phyloP scores from a whole-genome alignment of 2,113 vertebrate genomes.

The Chlamydotis undulata region DNA sequence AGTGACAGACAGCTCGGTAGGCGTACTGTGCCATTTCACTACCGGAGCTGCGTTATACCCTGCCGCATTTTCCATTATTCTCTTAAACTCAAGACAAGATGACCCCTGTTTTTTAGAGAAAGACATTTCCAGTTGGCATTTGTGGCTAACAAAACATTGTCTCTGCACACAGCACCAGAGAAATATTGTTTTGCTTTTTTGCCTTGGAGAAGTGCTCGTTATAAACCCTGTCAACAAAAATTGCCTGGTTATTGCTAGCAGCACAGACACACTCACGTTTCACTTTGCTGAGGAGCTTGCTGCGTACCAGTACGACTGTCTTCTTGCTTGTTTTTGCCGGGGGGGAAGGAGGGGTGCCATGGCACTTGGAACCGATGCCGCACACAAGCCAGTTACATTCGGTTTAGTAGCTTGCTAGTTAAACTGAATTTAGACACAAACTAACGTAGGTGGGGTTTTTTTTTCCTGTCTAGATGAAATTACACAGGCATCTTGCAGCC shows the following conservation, averaged over 20 bases:
- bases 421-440: not conserved
- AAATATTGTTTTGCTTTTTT: not conserved
- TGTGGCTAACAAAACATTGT: not conserved
- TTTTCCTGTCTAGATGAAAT: no score
- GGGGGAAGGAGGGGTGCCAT: not conserved
- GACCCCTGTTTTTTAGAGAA: not conserved
- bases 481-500: not conserved
- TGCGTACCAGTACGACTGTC: not conserved
- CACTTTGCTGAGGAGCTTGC: not conserved
- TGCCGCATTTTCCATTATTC: not conserved
- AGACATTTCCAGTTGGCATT: not conserved
- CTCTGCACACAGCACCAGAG: not conserved
- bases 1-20: no score
- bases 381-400: not conserved
- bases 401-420: not conserved
- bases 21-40: accelerated
- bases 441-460: accelerated
- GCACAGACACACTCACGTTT: not conserved
- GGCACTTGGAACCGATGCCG: not conserved
- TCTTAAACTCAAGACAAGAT: not conserved
- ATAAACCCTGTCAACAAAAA: not conserved
- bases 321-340: not conserved
- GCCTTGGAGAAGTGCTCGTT: not conserved
- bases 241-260: constrained; percentile 23
- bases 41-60: not conserved